Conservation (phyloP, 1,140 invertebrate species). For the Trachymyrmex cornetzi region DNA sequence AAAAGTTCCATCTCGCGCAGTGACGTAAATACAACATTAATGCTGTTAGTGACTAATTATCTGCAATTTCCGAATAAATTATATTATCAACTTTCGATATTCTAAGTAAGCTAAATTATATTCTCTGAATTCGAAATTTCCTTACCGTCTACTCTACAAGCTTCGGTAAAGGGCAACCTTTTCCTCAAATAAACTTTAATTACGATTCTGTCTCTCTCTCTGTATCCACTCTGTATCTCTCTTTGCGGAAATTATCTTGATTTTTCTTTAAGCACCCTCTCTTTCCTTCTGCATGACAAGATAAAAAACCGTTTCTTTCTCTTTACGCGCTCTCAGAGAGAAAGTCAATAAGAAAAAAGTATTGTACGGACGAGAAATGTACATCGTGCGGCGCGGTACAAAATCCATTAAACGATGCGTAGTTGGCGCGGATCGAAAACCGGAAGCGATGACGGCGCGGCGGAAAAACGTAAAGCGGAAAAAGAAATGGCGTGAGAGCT, state of each 20-base stretch:
- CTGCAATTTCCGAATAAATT: constrained; percentile 38
- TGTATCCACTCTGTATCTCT: neutral
- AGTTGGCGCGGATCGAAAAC: constrained; percentile 63
- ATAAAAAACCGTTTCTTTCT: neutral
- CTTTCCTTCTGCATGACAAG: neutral
- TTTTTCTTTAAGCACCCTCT: neutral
- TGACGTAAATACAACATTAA: constrained; percentile 32
- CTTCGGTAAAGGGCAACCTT: constrained; percentile 21
- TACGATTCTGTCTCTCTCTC: constrained; percentile 8
- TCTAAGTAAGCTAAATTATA: constrained; percentile 26
- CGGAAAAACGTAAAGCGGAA: constrained; percentile 5
- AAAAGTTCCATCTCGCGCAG: neutral
- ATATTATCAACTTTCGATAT: constrained; percentile 37
- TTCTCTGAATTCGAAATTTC: constrained; percentile 7
- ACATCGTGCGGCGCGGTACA: constrained; percentile 40
- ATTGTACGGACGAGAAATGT: constrained; percentile 17
- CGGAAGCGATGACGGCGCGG: constrained; percentile 42
- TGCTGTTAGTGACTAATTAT: constrained; percentile 8
- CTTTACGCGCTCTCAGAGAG: neutral
- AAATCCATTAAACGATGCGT: constrained; percentile 72
- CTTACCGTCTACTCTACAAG: neutral
- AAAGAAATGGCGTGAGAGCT: constrained; percentile 66
- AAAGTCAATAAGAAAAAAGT: constrained; percentile 55
- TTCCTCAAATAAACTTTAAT: constrained; percentile 45
- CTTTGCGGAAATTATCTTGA: neutral